phyloP scores from a whole-genome alignment of 1,140 invertebrate species.

The Rhyacophila brunnea region DNA sequence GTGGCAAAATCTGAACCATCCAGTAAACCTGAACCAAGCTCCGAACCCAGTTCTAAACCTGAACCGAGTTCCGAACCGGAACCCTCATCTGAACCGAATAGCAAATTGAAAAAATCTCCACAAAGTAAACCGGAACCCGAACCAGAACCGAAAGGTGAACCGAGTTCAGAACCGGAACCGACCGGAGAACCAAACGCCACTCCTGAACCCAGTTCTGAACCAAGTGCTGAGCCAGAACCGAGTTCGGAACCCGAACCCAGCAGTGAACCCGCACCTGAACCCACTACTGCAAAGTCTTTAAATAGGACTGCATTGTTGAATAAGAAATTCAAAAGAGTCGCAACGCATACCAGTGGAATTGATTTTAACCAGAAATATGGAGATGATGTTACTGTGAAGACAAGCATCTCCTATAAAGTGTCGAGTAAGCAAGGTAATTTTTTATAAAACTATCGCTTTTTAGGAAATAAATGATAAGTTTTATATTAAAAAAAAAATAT shows the following conservation, averaged over 20 bases:
- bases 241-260: slow-evolving; percentile 44
- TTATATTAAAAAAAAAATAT: not conserved
- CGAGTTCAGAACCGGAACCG: slow-evolving; percentile 33
- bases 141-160: slow-evolving; percentile 40
- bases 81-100: slow-evolving; percentile 45
- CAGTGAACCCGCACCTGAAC: slow-evolving; percentile 35
- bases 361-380: slow-evolving; percentile 48
- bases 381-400: slow-evolving; percentile 65
- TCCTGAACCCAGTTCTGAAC: slow-evolving; percentile 43
- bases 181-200: slow-evolving; percentile 41
- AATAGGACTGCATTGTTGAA: slow-evolving; percentile 36
- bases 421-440: slow-evolving; percentile 47
- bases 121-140: slow-evolving; percentile 50
- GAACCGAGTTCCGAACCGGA: slow-evolving; percentile 51
- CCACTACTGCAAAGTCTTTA: slow-evolving; percentile 31
- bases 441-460: not conserved
- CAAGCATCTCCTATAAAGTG: slow-evolving; percentile 71
- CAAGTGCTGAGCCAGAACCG: slow-evolving; percentile 41
- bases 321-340: slow-evolving; percentile 54
- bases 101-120: slow-evolving; percentile 39
- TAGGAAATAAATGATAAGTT: not conserved
- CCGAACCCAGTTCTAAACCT: slow-evolving; percentile 46
- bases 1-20: slow-evolving; percentile 44
- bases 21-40: slow-evolving; percentile 39
- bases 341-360: slow-evolving; percentile 50